A percentile compares a stretch with the other conserved stretches of the same genome.
Evolutionary conservation across 2,888 invertebrate genomes (phyloP).

Genomic region (Melanophora roralis): DNA sequence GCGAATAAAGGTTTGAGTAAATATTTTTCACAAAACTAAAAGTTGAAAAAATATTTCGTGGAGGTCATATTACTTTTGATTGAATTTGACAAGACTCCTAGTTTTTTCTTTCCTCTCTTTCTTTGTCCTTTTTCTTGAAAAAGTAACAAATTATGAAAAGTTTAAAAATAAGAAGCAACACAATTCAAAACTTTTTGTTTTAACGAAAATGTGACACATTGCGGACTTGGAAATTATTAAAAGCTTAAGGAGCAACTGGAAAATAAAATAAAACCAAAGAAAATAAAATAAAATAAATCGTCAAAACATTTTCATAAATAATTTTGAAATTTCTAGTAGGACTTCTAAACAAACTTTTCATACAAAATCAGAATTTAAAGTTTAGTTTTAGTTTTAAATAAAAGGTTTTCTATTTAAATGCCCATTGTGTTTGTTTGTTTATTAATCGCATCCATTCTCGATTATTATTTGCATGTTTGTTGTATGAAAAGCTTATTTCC

Average conservation of each 20-base stretch:
- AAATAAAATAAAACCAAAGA: constrained; percentile 38
- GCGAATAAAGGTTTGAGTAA: neutral
- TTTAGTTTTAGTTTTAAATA: no score
- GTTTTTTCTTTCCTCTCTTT: constrained; percentile 31
- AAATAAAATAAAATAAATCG: no score
- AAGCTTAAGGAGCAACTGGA: neutral
- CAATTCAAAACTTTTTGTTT: constrained; percentile 43
- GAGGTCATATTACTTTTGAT: constrained; percentile 57
- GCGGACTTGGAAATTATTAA: constrained; percentile 52
- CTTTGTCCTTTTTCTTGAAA: neutral
- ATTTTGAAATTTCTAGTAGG: no score
- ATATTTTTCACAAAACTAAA: constrained; percentile 10
- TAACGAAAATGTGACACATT: constrained; percentile 54
- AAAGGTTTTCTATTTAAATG: constrained; percentile 33
- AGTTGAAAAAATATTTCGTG: constrained; percentile 12
- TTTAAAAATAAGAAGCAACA: constrained; percentile 38
- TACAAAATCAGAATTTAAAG: no score
- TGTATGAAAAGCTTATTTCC: no score
- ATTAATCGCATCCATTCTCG: neutral
- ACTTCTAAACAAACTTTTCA: no score
- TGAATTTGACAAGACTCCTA: constrained; percentile 55
- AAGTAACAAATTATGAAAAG: constrained; percentile 17
- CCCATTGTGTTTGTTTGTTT: constrained; percentile 45
- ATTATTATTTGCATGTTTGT: neutral
- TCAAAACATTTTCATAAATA: no score